phyloP scores from a whole-genome alignment of 1,140 invertebrate species.

The Eurosta solidaginis region DNA sequence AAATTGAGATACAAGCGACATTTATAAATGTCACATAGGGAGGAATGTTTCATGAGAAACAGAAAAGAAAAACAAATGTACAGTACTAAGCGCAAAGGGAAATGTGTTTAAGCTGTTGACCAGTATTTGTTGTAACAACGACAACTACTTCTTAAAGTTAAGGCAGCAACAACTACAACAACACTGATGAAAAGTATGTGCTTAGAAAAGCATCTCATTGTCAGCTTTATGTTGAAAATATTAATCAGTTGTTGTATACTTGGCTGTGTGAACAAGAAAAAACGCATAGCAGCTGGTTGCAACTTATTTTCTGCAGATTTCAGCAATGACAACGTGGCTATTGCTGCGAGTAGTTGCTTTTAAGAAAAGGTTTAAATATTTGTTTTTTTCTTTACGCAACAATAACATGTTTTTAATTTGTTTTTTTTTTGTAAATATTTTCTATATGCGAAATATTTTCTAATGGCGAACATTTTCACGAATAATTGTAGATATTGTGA shows the following conservation, averaged over 20 bases:
- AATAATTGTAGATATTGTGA: no score
- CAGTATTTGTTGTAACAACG: neutral
- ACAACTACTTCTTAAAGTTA: neutral
- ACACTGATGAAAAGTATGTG: neutral
- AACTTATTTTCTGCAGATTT: neutral
- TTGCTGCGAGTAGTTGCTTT: no score
- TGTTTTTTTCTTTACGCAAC: no score
- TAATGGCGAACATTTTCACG: no score
- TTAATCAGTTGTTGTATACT: neutral
- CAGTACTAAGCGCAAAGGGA: no score
- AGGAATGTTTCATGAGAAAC: neutral
- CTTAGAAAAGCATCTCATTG: neutral
- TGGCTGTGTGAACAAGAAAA: neutral
- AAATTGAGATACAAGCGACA: no score
- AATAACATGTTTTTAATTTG: no score
- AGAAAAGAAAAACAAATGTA: neutral
- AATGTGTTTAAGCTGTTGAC: neutral
- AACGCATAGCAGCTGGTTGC: neutral
- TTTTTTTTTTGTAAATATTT: no score
- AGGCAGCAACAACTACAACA: neutral
- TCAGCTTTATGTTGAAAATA: neutral
- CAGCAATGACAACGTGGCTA: neutral
- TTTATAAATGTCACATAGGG: no score
- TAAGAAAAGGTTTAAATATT: no score
- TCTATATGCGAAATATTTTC: no score